A percentile compares a stretch with the other conserved stretches of the same genome.
These are phyloP conservation scores for Scaptomyza caliginosa DNA, from an alignment of 2,888 invertebrate species.

Conservation along the genomic window DNA sequence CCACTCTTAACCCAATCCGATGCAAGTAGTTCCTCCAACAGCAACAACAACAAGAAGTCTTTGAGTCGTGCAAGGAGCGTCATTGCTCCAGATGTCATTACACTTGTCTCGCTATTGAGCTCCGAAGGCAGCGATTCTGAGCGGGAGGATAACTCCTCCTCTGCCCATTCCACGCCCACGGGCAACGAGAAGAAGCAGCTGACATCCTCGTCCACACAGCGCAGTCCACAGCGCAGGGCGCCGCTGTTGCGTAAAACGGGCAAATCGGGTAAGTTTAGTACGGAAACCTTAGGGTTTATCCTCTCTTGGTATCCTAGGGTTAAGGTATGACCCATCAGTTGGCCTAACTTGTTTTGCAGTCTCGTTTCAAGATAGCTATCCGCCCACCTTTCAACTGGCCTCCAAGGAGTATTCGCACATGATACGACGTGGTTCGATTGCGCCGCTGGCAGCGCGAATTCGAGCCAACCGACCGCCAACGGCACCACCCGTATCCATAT, in stretches of 20 bases:
- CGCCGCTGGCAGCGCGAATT: constrained; percentile 82
- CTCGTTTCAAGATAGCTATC: constrained; percentile 84
- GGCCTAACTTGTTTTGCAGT: constrained; percentile 71
- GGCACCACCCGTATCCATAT: constrained; percentile 83
- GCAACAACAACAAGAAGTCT: constrained; percentile 58
- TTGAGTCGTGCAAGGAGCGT: constrained; percentile 79
- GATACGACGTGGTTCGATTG: constrained; percentile 83
- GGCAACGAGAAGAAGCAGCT: constrained; percentile 35
- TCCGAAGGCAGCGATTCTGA: constrained; percentile 88
- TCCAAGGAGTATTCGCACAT: constrained; percentile 83
- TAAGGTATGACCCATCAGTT: not conserved
- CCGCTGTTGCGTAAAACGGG: constrained; percentile 83
- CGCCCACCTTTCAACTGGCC: constrained; percentile 79
- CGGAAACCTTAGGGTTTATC: no score
- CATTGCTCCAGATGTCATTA: constrained; percentile 85
- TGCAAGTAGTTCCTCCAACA: constrained; percentile 12
- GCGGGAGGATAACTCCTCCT: constrained; percentile 81
- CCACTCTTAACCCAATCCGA: constrained; percentile 32
- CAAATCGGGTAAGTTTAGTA: constrained; percentile 81
- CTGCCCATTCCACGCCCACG: constrained; percentile 34
- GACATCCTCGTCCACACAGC: constrained; percentile 43
- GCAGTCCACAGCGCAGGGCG: constrained; percentile 72
- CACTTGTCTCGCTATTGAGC: constrained; percentile 88
- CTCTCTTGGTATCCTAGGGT: no score
- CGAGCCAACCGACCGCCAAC: constrained; percentile 83